Percentiles rank a stretch among this genome's conserved stretches.
phyloP scores from a whole-genome alignment of 2,888 invertebrate species.

The Venusia cambrica region DNA sequence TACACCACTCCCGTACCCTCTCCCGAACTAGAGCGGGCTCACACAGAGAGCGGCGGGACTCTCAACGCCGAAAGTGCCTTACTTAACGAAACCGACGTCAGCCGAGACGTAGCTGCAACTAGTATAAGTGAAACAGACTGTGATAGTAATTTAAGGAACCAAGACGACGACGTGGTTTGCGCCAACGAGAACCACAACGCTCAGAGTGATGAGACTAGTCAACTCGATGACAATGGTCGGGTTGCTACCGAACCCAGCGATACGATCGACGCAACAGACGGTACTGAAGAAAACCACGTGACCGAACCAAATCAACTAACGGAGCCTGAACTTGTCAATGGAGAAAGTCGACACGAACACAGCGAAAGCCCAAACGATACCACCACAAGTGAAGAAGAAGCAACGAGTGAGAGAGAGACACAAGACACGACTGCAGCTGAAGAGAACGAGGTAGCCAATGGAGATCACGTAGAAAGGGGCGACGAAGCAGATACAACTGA shows the following conservation, averaged over 20 bases:
- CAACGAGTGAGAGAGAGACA: neutral
- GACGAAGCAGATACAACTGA: constrained; percentile 3
- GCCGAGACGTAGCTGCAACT: constrained; percentile 33
- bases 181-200: constrained; percentile 52
- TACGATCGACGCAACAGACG: no score
- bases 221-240: constrained; percentile 28
- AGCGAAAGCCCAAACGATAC: neutral
- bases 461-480: constrained; percentile 6
- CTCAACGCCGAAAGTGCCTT: constrained; percentile 23
- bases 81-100: constrained; percentile 21
- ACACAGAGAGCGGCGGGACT: constrained; percentile 15
- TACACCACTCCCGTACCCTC: constrained; percentile 64
- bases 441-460: neutral
- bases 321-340: neutral
- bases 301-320: neutral
- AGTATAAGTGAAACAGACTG: constrained; percentile 72
- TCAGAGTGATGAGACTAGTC: constrained; percentile 57
- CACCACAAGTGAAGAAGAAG: neutral
- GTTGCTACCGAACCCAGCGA: no score
- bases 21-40: constrained; percentile 41
- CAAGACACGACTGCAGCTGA: constrained; percentile 1
- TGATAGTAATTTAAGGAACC: constrained; percentile 73
- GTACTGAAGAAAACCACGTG: constrained; percentile 6
- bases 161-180: constrained; percentile 75
- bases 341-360: neutral